Percentiles rank a stretch among this genome's conserved stretches.
Evolutionary conservation across 2,113 vertebrate genomes (phyloP).

Genomic region (Ictalurus punctatus): DNA sequence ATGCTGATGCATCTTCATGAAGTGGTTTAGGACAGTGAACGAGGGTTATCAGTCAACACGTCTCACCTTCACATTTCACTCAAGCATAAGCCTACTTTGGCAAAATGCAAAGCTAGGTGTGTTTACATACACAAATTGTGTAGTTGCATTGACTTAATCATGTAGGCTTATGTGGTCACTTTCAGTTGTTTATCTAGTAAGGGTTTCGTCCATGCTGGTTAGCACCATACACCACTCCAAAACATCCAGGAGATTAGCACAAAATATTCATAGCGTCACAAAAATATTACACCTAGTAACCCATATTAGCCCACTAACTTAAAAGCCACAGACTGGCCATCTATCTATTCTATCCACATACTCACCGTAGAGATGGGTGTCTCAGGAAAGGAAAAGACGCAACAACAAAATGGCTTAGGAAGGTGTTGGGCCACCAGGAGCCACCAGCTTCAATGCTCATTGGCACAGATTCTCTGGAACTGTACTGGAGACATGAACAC

Average conservation of each 20-base stretch:
- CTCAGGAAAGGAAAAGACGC: neutral
- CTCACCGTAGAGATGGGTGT: neutral
- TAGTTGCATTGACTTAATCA: conserved; percentile 19
- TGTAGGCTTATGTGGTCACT: conserved; percentile 24
- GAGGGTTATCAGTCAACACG: conserved; percentile 8
- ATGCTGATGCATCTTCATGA: neutral
- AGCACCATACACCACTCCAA: neutral
- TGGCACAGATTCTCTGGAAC: neutral
- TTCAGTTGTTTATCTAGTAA: conserved; percentile 22
- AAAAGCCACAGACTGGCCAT: neutral
- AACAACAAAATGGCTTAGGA: neutral
- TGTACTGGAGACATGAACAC: neutral
- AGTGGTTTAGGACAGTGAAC: neutral
- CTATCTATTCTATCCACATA: neutral
- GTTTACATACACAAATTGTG: conserved; percentile 36
- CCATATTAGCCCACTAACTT: neutral
- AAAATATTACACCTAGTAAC: neutral
- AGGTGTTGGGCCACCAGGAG: neutral
- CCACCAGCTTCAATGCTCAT: neutral
- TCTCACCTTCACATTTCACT: conserved; percentile 32
- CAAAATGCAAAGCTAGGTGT: conserved; percentile 16
- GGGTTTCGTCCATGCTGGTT: neutral
- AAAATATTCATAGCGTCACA: neutral
- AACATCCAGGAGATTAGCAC: neutral
- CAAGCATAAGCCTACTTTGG: conserved; percentile 13